Conservation (phyloP, 2,113 vertebrate genomes). For the Apeltes quadracus region DNA sequence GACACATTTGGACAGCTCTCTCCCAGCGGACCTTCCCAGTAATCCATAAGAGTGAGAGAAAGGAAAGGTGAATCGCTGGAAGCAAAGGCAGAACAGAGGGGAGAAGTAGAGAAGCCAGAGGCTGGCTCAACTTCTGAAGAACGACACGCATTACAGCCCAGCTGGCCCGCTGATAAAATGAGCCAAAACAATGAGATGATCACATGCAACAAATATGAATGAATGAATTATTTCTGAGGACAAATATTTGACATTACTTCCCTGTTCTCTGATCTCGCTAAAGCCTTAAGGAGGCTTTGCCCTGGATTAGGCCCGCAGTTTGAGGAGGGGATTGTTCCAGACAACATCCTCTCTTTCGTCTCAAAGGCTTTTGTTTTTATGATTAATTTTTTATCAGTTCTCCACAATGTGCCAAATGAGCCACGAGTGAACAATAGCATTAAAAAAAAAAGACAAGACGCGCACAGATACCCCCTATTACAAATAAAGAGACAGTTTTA, state of each 20-base stretch:
- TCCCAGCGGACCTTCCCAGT: slow-evolving; percentile 56
- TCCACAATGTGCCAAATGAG: slow-evolving; percentile 74
- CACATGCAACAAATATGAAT: slow-evolving; percentile 73
- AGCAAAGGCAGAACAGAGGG: slow-evolving; percentile 41
- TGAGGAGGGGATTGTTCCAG: slow-evolving; percentile 67
- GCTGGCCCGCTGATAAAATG: slow-evolving; percentile 65
- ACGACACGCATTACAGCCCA: slow-evolving; percentile 62
- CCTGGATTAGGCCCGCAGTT: slow-evolving; percentile 72
- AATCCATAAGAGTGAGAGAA: slow-evolving; percentile 69
- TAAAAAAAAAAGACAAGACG: slow-evolving; percentile 49
- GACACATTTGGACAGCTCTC: slow-evolving; percentile 66
- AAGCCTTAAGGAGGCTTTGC: slow-evolving; percentile 75
- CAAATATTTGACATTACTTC: slow-evolving; percentile 77
- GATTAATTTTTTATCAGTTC: slow-evolving; percentile 77
- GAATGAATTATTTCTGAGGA: slow-evolving; percentile 70
- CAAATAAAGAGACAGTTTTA: slow-evolving; percentile 76
- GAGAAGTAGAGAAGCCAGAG: slow-evolving; percentile 43
- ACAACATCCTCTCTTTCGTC: slow-evolving; percentile 69
- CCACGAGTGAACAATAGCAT: slow-evolving; percentile 77
- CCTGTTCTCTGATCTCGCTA: slow-evolving; percentile 66
- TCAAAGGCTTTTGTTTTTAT: slow-evolving; percentile 77
- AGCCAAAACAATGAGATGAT: slow-evolving; percentile 68
- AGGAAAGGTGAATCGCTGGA: slow-evolving; percentile 65
- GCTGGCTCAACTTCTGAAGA: slow-evolving; percentile 60
- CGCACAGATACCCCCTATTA: slow-evolving; percentile 68